Conservation (phyloP, 2,888 invertebrate genomes). For the Lumbricus terrestris region DNA sequence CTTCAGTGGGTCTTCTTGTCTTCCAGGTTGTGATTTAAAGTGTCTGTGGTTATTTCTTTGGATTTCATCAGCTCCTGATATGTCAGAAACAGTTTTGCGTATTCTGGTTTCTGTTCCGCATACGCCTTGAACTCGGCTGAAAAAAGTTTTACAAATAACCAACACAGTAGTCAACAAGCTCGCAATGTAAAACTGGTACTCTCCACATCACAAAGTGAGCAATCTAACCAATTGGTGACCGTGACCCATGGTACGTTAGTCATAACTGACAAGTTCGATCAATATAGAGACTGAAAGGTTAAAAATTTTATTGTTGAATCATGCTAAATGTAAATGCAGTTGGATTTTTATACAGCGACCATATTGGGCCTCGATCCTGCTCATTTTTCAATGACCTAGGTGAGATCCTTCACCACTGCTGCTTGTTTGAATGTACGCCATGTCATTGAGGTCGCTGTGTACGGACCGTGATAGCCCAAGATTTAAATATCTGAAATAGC, state of each 20-base stretch:
- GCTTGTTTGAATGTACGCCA: too few relatives aligned
- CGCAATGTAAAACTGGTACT: too few relatives aligned
- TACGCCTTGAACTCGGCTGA: slow-evolving; percentile 57
- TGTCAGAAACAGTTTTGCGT: slow-evolving; percentile 53
- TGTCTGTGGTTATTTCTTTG: background rate
- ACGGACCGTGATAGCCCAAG: too few relatives aligned
- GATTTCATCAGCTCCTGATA: slow-evolving; percentile 42
- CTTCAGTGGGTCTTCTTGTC: background rate
- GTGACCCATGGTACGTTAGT: background rate
- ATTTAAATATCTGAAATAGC: too few relatives aligned
- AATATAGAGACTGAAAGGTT: background rate
- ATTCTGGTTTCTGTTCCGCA: slow-evolving; percentile 56
- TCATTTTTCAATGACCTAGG: too few relatives aligned
- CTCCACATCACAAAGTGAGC: too few relatives aligned
- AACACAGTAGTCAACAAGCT: background rate
- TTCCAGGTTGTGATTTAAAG: background rate
- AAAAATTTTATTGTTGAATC: background rate
- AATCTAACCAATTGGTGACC: too few relatives aligned
- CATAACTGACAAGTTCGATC: background rate
- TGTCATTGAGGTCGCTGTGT: too few relatives aligned
- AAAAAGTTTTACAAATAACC: slow-evolving; percentile 29
- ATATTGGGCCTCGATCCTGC: too few relatives aligned
- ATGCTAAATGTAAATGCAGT: too few relatives aligned
- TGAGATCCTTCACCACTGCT: too few relatives aligned
- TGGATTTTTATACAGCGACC: too few relatives aligned